These are phyloP conservation scores for Gonioctena quinquepunctata DNA, from an alignment of 1,140 invertebrate genomes.

Conservation along the genomic window DNA sequence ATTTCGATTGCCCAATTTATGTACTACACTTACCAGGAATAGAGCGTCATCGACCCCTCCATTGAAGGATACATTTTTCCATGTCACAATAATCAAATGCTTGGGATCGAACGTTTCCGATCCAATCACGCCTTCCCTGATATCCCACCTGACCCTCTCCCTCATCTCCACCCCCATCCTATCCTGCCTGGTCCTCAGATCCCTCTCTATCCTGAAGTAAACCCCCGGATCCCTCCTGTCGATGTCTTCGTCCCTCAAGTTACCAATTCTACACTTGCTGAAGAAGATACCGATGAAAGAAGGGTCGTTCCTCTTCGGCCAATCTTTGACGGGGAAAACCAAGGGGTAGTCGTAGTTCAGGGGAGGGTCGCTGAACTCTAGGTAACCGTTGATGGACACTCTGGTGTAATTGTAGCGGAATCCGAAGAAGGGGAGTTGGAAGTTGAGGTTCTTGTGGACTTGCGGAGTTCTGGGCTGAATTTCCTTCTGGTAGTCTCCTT, in stretches of 20 bases:
- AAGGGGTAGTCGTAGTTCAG: slow-evolving; percentile 79
- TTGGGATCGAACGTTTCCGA: slow-evolving; percentile 88
- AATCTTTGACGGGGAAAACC: slow-evolving; percentile 82
- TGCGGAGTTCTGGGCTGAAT: slow-evolving; percentile 82
- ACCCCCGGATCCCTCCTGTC: slow-evolving; percentile 72
- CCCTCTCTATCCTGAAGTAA: slow-evolving; percentile 72
- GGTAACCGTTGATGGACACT: slow-evolving; percentile 81
- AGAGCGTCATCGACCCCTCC: slow-evolving; percentile 83
- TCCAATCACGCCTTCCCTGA: slow-evolving; percentile 88
- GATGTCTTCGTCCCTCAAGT: slow-evolving; percentile 57
- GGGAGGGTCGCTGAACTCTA: slow-evolving; percentile 91
- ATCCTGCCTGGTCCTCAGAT: slow-evolving; percentile 76
- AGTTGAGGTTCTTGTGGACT: slow-evolving; percentile 88
- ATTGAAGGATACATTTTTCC: slow-evolving; percentile 93
- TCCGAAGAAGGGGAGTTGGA: slow-evolving; percentile 91
- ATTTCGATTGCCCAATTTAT: too few species aligned
- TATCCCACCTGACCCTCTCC: slow-evolving; percentile 85
- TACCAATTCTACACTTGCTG: slow-evolving; percentile 60
- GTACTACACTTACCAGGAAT: slow-evolving; percentile 71
- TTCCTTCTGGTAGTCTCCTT: slow-evolving; percentile 80
- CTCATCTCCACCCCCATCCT: slow-evolving; percentile 84
- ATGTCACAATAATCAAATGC: slow-evolving; percentile 89
- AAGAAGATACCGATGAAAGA: slow-evolving; percentile 93
- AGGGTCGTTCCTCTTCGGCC: slow-evolving; percentile 84
- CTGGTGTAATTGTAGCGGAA: slow-evolving; percentile 93